Conservation (phyloP, 2,797 vertebrate species). For the Syngnathus rostellatus region DNA sequence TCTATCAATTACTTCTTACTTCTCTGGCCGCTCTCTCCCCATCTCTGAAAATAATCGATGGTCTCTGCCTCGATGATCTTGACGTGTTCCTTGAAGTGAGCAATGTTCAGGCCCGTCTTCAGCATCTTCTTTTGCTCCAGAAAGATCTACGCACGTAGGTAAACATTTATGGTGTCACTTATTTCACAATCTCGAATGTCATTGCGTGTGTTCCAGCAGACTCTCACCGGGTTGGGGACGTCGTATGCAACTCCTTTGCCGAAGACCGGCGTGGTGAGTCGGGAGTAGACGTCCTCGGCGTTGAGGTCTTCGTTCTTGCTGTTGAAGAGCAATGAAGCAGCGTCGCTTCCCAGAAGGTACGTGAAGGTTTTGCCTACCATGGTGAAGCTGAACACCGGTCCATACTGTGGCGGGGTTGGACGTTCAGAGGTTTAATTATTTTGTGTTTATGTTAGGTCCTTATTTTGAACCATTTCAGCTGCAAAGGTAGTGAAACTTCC, state of each 20-base stretch:
- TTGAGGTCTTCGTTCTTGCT: slow-evolving; percentile 97
- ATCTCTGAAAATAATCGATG: slow-evolving; percentile 82
- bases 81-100: slow-evolving; percentile 84
- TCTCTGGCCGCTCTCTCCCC: slow-evolving; percentile 88
- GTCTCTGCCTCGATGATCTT: slow-evolving; percentile 89
- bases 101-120: slow-evolving; percentile 90
- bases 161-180: neutral
- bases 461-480: neutral
- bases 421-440: neutral
- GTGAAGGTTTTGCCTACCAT: slow-evolving; percentile 98
- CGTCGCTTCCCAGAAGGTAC: slow-evolving; percentile 89
- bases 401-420: slow-evolving; percentile 72
- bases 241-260: slow-evolving; percentile 95
- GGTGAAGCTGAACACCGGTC: slow-evolving; percentile 95
- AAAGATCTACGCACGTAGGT: slow-evolving; percentile 71
- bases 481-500: neutral
- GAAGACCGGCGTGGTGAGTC: slow-evolving; percentile 90
- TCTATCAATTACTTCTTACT: slow-evolving; percentile 64
- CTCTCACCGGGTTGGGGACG: slow-evolving; percentile 81
- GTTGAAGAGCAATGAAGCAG: slow-evolving; percentile 89
- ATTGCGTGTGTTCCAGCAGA: slow-evolving; percentile 12
- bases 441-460: neutral
- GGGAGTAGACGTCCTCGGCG: slow-evolving; percentile 91
- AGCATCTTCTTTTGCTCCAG: slow-evolving; percentile 98
- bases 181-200: no score